Evolutionary conservation across 2,797 vertebrate species (phyloP), one percentile per base, ranked within the genome.

Genomic region (Cuniculus paca): DNA sequence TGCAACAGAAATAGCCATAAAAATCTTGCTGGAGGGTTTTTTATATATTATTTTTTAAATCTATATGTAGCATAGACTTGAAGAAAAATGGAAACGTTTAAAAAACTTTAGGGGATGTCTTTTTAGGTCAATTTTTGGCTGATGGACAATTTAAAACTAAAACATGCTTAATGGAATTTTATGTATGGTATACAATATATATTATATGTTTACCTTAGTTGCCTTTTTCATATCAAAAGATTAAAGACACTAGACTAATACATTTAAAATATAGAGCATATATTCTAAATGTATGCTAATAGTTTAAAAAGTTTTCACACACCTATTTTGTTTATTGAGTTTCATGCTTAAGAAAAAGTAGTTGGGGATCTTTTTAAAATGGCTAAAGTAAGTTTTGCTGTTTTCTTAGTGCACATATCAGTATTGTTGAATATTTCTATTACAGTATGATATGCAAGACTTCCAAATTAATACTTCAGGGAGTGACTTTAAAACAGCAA

Each of bases 1-100:
- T 9, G 5, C 54, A 94, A 75, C 14, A 72, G 52, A 95, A 42
- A 61, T 31, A 94, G 52, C 54, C 48, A 54, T 52, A 90, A 39
- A 87, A 85, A 20, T 86, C 22, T 83, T 95, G 75, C n/a, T 93
- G 70, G n/a, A 81, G 24, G 17, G 9, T 28, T 31, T 77, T 34
- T 95, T 91, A 90, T 20, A 56, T 10, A 50, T 86, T 77, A 34
- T 60, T 83, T 79, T 26, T 94, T 60, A 60, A 86, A n/a, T 16
- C 1, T 50, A 20, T 74, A 5, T 58, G 1, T 56, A 63, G 90
- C 39, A 54, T 34, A 92, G 26, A 48, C 45, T 95, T 87, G 4
- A 54, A 54, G 42, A 36, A 95, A 95, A 97, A 50, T 61, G 4
- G 50, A 95, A 94, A 72, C 50, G 58, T 78, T 78, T 93, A 60